These are phyloP conservation scores for Drosophila anomalata DNA, from an alignment of 2,888 invertebrate species.

Conservation along the genomic window DNA sequence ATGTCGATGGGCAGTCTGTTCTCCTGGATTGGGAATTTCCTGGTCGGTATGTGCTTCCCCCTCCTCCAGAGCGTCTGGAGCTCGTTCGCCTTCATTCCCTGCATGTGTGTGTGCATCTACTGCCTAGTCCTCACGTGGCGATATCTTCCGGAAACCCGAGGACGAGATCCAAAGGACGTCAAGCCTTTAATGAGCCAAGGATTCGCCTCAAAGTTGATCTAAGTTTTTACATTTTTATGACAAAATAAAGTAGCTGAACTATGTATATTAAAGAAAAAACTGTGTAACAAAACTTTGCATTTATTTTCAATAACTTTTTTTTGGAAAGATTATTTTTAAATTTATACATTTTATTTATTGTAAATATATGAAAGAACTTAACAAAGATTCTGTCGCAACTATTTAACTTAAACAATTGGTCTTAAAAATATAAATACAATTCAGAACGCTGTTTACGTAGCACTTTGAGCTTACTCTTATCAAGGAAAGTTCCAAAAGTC, in stretches of 20 bases:
- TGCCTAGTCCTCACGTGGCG: constrained; percentile 69
- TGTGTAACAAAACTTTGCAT: too few species aligned
- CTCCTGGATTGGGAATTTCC: constrained; percentile 94
- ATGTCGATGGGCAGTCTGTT: constrained; percentile 93
- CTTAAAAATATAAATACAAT: too few species aligned
- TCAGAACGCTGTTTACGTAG: too few species aligned
- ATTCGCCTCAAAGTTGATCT: constrained; percentile 84
- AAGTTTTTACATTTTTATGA: background rate
- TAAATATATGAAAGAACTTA: too few species aligned
- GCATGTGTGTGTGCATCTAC: constrained; percentile 84
- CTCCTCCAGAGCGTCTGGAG: constrained; percentile 86
- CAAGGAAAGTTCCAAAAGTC: too few species aligned
- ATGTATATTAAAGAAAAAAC: background rate
- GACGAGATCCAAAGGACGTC: constrained; percentile 69
- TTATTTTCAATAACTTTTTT: too few species aligned
- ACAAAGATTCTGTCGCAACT: too few species aligned
- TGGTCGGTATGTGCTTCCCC: constrained; percentile 91
- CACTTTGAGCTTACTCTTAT: too few species aligned
- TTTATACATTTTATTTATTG: too few species aligned
- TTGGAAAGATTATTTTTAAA: too few species aligned
- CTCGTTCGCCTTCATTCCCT: constrained; percentile 90
- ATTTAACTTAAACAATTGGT: too few species aligned
- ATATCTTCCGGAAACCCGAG: constrained; percentile 78
- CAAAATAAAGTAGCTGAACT: constrained; percentile 2
- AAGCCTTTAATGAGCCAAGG: constrained; percentile 84